Base-by-base conservation (phyloP, 2,888 invertebrate species). In the Dynastes maya region DNA sequence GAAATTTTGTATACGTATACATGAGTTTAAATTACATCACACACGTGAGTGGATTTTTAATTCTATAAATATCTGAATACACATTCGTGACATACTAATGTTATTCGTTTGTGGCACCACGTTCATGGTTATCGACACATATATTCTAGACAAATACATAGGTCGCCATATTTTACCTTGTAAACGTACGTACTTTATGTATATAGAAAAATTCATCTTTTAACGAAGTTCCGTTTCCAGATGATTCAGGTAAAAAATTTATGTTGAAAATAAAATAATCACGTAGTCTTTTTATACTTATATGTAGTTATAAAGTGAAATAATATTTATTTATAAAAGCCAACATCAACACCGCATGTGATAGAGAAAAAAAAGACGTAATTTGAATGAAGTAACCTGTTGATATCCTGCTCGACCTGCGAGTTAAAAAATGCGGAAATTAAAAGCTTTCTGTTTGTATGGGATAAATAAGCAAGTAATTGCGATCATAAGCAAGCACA, bases 211-310 rank as follows among this genome's bases (percentile, higher is more conserved):
- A 16, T n/a, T 1, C n/a, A 16, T n/a, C 53, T 9, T 53, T 53
- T 6, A 53, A 53, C 22, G 2, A 55, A 55, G 55, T 55, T 55
- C 55, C 55, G 55, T 55, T 55, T 55, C 6, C 5, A n/a, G 22
- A 55, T 55, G 55, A 55, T 55, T 55, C 55, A 55, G 22, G 22
- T 22, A 55, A 55, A 55, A 55, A 55, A 55, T 22, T 32, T 45
- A 45, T 11, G 45, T 45, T 11, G 11, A 45, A 45, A 45, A 11
- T 11, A 45, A 45, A 45, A 45, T 45, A 8, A 55, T 16, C 22
- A 55, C 55, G 16, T 16, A 55, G n/a, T 55, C 6, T 55, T 55
- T 6, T 55, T 55, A 32, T 32, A 13, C 55, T 55, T n/a, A 55
- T 55, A 55, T 55, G 5, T 32, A 13, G 16, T 55, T n/a, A 55